Evolutionary conservation across 1,140 invertebrate species (phyloP).

Genomic region (Vanessa atalanta): DNA sequence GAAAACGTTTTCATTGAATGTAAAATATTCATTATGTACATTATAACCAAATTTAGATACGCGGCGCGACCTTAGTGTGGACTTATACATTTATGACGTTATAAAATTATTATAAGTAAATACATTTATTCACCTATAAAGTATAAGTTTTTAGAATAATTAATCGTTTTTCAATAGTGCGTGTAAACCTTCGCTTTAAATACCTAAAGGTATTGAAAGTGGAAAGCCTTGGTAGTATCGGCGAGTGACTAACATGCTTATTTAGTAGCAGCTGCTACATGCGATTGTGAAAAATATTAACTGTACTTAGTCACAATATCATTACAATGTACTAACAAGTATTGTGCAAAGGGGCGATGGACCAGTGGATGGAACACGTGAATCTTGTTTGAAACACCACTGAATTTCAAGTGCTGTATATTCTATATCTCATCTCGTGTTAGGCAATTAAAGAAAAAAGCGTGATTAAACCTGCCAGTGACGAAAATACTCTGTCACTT

Average conservation of each 20-base stretch:
- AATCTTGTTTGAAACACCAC: too few relatives aligned
- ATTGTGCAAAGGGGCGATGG: too few relatives aligned
- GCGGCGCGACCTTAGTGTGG: background rate
- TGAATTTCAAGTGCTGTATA: too few relatives aligned
- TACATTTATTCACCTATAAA: background rate
- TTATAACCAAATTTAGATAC: constrained; percentile 20
- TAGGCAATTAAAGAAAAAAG: too few relatives aligned
- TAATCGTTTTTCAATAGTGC: constrained; percentile 13
- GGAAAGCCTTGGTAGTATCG: constrained; percentile 77
- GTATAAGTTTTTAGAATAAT: background rate
- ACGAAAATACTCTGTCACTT: too few relatives aligned
- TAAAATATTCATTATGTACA: constrained; percentile 29
- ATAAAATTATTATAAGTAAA: constrained; percentile 2
- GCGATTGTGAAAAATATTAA: constrained; percentile 28
- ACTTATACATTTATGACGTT: constrained; percentile 8
- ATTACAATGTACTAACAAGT: too few relatives aligned
- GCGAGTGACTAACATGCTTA: constrained; percentile 59
- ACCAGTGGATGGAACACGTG: too few relatives aligned
- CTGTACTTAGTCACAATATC: background rate
- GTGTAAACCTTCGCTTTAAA: constrained; percentile 24
- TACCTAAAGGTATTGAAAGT: constrained; percentile 62
- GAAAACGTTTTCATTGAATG: constrained; percentile 47
- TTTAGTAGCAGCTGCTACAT: constrained; percentile 58
- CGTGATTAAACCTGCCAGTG: too few relatives aligned
- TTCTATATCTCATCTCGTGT: too few relatives aligned